Evolutionary conservation across 1,140 invertebrate genomes (phyloP).

Genomic region (Drosophila busckii): DNA sequence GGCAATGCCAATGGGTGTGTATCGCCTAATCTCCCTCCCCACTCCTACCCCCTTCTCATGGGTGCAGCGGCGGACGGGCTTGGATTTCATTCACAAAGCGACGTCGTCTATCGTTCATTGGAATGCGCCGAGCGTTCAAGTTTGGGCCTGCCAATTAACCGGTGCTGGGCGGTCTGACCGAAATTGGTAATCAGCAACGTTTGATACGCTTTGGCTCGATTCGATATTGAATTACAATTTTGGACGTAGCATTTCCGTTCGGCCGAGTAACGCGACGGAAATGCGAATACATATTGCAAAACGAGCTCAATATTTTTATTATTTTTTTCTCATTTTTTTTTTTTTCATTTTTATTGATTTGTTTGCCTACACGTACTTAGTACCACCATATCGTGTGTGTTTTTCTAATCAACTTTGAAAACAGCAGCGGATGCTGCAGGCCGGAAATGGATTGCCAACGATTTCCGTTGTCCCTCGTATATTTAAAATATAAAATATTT

Average conservation of each 20-base stretch:
- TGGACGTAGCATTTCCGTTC: constrained; percentile 31
- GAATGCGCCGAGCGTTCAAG: constrained; percentile 18
- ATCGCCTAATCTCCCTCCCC: too few species aligned
- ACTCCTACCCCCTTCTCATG: too few species aligned
- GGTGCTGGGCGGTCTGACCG: background rate
- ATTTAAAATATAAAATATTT: too few species aligned
- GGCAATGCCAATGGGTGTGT: constrained; percentile 7
- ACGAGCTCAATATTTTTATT: too few species aligned
- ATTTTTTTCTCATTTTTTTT: too few species aligned
- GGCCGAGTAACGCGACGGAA: constrained; percentile 36
- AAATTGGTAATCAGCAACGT: constrained; percentile 10
- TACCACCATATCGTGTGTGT: too few species aligned
- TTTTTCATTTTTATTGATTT: too few species aligned
- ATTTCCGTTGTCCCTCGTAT: too few species aligned
- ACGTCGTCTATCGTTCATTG: constrained; percentile 5
- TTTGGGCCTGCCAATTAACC: constrained; percentile 29
- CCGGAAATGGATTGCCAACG: too few species aligned
- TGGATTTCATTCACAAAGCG: constrained; percentile 34
- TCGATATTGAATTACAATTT: constrained; percentile 12
- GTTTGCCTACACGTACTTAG: too few species aligned
- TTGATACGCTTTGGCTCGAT: constrained; percentile 39
- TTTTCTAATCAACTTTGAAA: too few species aligned
- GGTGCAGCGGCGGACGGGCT: background rate
- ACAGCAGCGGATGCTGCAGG: too few species aligned
- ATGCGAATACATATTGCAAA: constrained; percentile 32